Evolutionary conservation across 2,113 vertebrate species (phyloP), one percentile per base, ranked within the genome.

Genomic region (Benitochromis conjunctus): DNA sequence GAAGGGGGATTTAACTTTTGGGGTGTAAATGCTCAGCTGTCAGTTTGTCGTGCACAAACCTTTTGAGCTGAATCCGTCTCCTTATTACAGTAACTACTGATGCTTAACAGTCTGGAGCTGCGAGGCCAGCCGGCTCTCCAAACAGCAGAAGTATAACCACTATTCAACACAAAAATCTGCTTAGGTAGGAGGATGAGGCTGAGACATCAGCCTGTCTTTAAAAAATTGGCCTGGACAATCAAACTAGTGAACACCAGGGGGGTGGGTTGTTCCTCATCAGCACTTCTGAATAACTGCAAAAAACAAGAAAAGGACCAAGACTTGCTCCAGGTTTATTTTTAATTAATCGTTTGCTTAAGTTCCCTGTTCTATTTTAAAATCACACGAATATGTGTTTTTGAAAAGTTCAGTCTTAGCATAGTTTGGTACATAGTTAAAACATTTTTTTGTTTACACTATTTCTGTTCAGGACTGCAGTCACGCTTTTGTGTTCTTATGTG

Each of bases 251-350:
- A 83, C 87, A 83, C 31, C 48, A 19, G 58, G 43, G 53, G 71
- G 24, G n/a, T 29, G 84, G 21, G n/a, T 64, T 87, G 80, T 90
- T 89, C 85, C 88, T 91, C 21, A 92, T 94, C 93, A 92, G 92
- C 92, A 90, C 31, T 94, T 94, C 82, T 92, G 82, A 88, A 51
- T 74, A 55, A 66, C 62, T 91, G 71, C 54, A 79, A 86, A 78
- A 86, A 79, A 51, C 9, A 6, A 48, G 46, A 91, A 81, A 86
- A 5, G 34, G 57, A 53, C 38, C 62, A 80, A n/a, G 31, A 91
- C 51, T 79, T 31, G 19, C 48, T 84, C 51, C 80, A 36, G 69
- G 24, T 24, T 66, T 31, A n/a, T 24, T 84, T 79, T 51, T 36
- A 46, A 84, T 79, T 69, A 51, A 26, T 69, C 9, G 8, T 66